Conservation (phyloP, 1,140 invertebrate genomes). For the Probaryconus sp. region DNA sequence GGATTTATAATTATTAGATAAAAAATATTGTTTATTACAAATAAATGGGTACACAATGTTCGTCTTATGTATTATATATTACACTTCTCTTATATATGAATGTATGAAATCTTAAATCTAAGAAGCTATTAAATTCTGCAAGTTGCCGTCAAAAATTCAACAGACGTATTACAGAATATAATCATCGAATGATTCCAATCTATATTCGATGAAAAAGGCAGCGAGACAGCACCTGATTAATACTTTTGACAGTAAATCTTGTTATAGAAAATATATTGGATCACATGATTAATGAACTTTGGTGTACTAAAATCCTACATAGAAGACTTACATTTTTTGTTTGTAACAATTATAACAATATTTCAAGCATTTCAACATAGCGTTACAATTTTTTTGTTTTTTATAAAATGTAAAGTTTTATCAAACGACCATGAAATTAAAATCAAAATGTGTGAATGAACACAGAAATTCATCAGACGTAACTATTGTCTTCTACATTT, state of each 20-base stretch:
- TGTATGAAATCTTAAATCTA: slow-evolving; percentile 30
- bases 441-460: slow-evolving; percentile 50
- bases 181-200: no score
- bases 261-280: neutral
- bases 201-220: no score
- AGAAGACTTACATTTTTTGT: neutral
- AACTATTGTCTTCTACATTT: slow-evolving; percentile 35
- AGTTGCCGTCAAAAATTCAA: no score
- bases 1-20: slow-evolving; percentile 22
- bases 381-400: neutral
- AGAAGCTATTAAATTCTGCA: slow-evolving; percentile 8
- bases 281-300: neutral
- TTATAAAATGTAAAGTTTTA: slow-evolving; percentile 38
- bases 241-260: no score
- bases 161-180: no score
- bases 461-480: slow-evolving; percentile 38
- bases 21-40: slow-evolving; percentile 36
- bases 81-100: slow-evolving; percentile 23
- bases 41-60: slow-evolving; percentile 17
- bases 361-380: neutral
- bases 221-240: no score
- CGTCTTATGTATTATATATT: slow-evolving; percentile 35
- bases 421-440: slow-evolving; percentile 42
- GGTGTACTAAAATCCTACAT: neutral
- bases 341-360: neutral